Base-by-base conservation (phyloP, 2,888 invertebrate genomes). In the Tridacna gigas region DNA sequence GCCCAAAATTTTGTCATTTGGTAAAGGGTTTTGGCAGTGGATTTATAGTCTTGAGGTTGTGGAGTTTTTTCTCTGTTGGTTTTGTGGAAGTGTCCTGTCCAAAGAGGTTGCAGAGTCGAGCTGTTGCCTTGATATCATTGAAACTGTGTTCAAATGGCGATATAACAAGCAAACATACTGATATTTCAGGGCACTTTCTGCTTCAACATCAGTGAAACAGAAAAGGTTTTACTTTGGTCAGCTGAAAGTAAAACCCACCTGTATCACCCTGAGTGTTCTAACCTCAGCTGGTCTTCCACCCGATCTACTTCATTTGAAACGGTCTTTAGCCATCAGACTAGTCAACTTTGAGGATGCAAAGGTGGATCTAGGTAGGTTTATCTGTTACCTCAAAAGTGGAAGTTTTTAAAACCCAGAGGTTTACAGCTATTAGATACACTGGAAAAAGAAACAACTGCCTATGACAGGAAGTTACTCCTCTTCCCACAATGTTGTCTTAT, bases 311-410 rank as follows among this genome's bases (percentile, higher is more conserved):
- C 96, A 96, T 86, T 96, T 99, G 79, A 99, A 99, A 95, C 96
- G 97, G 84, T 97, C 97, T 86, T 96, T 98, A 77, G 98, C 98
- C 0, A 95, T 99, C 66, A 98, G 97, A 66, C 96, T 99, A 80
- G 97, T 99, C 90, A 97, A 97, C 94, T 99, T 99, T 95, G 99
- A 99, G 95, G 98, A 99, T 95, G 99, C 99, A 20, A 96, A 97
- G 65, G 98, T 99, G 20, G 97, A 98, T 93, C 96, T 99, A 88
- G 95, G 94, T 95, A 83, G 86, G 90, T 89, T 56, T 5, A 56
- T 20, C 56, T 11, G 2, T 56, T 3, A 15, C 5, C 11, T 3
- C 56, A 56, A 20, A 9, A 20, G 1, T 15, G 20, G 1, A 20
- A 3, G 2, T 3, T 56, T 20, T 56, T 15, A 9, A 15, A 20